Conservation (phyloP, 2,113 vertebrate genomes). For the Nycticebus coucang region DNA sequence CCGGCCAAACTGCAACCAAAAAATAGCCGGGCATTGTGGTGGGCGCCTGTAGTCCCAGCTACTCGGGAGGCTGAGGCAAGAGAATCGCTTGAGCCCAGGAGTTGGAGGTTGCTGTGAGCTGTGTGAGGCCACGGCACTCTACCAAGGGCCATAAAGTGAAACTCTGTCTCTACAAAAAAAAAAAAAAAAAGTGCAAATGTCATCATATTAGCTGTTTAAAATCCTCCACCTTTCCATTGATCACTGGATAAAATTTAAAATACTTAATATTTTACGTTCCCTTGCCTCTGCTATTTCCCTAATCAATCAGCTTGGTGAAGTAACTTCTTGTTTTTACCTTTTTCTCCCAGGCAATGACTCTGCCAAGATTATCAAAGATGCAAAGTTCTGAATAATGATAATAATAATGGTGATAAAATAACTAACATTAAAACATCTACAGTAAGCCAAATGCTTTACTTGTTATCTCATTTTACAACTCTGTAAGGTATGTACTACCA, state of each 20-base stretch:
- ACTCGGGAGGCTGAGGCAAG: too few species aligned
- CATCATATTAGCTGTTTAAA: slow-evolving; percentile 40
- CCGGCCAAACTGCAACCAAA: too few species aligned
- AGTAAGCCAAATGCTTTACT: not conserved
- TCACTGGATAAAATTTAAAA: slow-evolving; percentile 17
- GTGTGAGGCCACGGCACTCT: too few species aligned
- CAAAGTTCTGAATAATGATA: slow-evolving; percentile 16
- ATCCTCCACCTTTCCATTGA: not conserved
- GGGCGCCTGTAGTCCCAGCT: too few species aligned
- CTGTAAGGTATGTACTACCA: not conserved
- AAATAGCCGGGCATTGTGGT: too few species aligned
- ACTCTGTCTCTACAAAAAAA: too few species aligned
- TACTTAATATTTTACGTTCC: not conserved
- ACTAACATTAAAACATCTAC: not conserved
- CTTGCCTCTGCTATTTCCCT: not conserved
- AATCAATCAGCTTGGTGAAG: not conserved
- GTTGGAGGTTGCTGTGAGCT: too few species aligned
- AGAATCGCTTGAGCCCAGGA: too few species aligned
- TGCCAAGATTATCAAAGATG: not conserved
- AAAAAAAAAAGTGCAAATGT: not conserved
- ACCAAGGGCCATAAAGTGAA: too few species aligned
- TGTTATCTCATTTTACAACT: slow-evolving; percentile 32
- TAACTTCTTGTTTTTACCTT: not conserved
- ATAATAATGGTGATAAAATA: not conserved
- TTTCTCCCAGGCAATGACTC: not conserved